phyloP scores from a whole-genome alignment of 2,113 vertebrate species.

The Rhadina sibilatrix region DNA sequence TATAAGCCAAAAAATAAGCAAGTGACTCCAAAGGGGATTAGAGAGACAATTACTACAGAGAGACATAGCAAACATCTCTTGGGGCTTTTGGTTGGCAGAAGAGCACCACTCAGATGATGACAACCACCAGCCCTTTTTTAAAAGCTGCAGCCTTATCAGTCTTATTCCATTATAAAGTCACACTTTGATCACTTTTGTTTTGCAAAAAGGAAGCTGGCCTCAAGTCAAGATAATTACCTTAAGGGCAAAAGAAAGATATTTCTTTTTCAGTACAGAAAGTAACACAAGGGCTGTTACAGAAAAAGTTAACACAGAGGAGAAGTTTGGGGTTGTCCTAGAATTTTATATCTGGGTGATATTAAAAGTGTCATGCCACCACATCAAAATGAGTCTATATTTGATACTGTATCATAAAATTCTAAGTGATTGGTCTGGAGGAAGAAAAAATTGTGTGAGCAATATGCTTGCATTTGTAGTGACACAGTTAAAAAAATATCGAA shows the following conservation, averaged over 20 bases:
- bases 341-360: not conserved
- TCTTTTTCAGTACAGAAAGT: not conserved
- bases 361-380: not conserved
- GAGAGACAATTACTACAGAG: not conserved
- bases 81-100: not conserved
- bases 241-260: not conserved
- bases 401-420: not conserved
- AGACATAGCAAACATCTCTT: not conserved
- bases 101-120: not conserved
- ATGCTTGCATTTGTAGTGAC: not conserved
- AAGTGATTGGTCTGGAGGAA: accelerated
- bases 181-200: not conserved
- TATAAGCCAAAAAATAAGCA: not conserved
- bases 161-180: not conserved
- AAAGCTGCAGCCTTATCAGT: not conserved
- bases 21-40: not conserved
- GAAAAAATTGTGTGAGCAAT: not conserved
- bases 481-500: not conserved
- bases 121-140: not conserved
- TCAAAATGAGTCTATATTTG: not conserved
- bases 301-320: not conserved
- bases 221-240: not conserved
- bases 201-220: not conserved
- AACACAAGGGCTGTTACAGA: not conserved
- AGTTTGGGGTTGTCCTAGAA: not conserved